phyloP scores from a whole-genome alignment of 2,797 vertebrate genomes.

The Dromococcyx pavoninus region DNA sequence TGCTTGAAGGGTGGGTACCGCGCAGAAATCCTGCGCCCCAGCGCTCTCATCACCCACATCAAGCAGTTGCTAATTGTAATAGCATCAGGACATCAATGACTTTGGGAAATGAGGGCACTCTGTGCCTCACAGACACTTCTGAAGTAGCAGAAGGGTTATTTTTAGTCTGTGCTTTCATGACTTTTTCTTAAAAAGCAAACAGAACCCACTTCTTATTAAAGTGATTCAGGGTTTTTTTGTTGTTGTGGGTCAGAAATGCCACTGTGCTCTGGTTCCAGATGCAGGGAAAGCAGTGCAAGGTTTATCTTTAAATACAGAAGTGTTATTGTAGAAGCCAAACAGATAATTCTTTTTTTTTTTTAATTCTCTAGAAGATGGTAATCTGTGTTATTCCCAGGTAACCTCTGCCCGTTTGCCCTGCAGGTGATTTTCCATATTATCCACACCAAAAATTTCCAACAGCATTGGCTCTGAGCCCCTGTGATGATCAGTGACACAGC shows the following conservation, averaged over 20 bases:
- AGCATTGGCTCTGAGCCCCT: neutral
- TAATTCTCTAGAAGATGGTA: neutral
- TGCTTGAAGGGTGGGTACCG: neutral
- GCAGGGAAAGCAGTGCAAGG: neutral
- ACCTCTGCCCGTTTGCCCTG: neutral
- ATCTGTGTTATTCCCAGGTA: neutral
- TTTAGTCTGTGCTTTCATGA: neutral
- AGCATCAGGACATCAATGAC: neutral
- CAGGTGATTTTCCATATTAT: neutral
- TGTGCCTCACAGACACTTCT: neutral
- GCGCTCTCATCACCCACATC: neutral
- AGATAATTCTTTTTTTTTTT: neutral
- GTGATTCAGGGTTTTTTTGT: neutral
- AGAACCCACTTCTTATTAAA: neutral
- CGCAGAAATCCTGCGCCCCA: neutral
- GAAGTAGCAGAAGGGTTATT: neutral
- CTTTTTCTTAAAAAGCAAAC: neutral
- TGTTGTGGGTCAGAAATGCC: neutral
- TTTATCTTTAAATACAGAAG: neutral
- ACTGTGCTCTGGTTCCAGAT: neutral
- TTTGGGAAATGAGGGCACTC: conserved; percentile 25
- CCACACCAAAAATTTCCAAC: neutral
- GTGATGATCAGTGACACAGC: neutral
- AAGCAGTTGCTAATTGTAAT: conserved; percentile 5
- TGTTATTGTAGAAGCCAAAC: neutral